Evolutionary conservation across 2,888 invertebrate species (phyloP), one percentile per base, ranked within the genome.

Genomic region (Biston stratarius): DNA sequence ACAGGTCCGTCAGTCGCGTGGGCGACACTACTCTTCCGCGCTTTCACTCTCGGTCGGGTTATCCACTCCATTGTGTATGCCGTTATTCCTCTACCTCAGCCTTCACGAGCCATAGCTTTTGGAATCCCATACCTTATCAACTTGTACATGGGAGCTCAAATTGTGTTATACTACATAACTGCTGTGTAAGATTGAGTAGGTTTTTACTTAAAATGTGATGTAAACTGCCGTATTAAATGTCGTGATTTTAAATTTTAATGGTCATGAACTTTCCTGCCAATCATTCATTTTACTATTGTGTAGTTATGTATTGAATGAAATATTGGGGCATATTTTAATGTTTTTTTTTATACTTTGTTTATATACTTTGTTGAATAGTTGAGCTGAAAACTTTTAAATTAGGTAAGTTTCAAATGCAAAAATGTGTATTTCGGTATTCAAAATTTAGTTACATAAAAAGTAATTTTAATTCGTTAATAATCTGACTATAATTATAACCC

Each of bases 51-150:
- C 5, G 89, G 94, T 34, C 88, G 96, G 57, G 84, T 95, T 61
- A 61, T 95, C 8, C 96, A 97, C 82, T 96, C 96, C 0, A 72
- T 96, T 36, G 95, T 95, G 34, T 96, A 96, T 79, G 95, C 96
- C 0, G 82, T 96, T 5, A 80, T 94, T 0, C 95, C 95, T 0
- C 72, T 96, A 57, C 95, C 95, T 0, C 96, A 96, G 77, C 96
- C 92, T 1, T 58, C 90, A 1, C 83, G 93, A n/a, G 88, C 64
- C 5, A 75, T 92, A 47, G 90, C 90, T 0, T 94, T 83, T 69
- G 62, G 49, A 0, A 69, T 90, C 6, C 86, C 91, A 0, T 77
- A 74, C n/a, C 0, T 81, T 8, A 79, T 91, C 52, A 87, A 81
- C 61, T 64, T 83, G 53, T 92, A 92, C 73, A 91, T 93, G 91